Base-by-base conservation (phyloP, 2,113 vertebrate genomes). In the Carassius carassius region DNA sequence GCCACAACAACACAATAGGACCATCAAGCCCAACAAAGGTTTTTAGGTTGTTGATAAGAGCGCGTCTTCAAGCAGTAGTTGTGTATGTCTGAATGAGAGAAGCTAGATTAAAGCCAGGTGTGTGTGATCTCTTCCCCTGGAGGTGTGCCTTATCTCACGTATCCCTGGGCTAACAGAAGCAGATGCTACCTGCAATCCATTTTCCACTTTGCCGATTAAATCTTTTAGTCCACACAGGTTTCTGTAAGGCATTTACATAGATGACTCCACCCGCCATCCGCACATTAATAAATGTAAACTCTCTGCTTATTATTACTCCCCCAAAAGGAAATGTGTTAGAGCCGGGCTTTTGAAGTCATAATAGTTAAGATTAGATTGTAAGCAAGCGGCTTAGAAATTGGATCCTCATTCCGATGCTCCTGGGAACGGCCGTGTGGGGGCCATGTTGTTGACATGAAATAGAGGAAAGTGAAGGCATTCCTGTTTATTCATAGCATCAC, bases 401-500 rank as follows among this genome's bases (percentile, higher is more conserved):
- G 72, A 87, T 81, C 86, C 69, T 54, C 60, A 41, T 74, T 56
- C 21, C 32, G 4, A 3, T n/a, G 51, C 41, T 63, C 3, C 5
- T 6, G 83, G 65, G 83, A 75, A 44, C 4, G 23, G 25, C n/a
- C 37, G 58, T 49, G 17, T 29, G 84, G n/a, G 17, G 49, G 63
- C 58, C 73, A 72, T 75, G 83, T 81, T 88, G 87, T 67, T 84
- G 70, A 79, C 60, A n/a, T 60, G 79, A 78, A 63, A 51, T 44
- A 81, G 76, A 29, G 62, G 29, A 16, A 62, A 56, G 21, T 19
- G 63, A 29, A 14, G 85, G 82, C 88, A 90, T 94, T 87, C 88
- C 83, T 82, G 86, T 76, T 88, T 94, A 92, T 92, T 92, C 86
- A 91, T 90, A 92, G 90, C n/a, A 32, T 37, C 67, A 70, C 89